Conservation (phyloP, 2,113 vertebrate genomes). For the Clarias macrocephalus region DNA sequence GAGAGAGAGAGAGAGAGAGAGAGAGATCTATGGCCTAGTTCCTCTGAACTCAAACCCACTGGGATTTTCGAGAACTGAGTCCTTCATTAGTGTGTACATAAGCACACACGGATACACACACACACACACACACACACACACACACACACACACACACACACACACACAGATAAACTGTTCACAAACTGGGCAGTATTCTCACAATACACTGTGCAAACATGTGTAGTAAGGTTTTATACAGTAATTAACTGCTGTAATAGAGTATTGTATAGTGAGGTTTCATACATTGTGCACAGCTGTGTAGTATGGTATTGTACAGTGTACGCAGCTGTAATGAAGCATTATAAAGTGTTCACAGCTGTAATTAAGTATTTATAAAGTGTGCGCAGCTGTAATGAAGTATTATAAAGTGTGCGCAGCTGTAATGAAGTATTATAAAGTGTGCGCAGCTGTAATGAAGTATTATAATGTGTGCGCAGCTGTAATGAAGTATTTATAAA, state of each 20-base stretch:
- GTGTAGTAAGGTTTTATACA: not conserved
- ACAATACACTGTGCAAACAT: not conserved
- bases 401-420: not conserved
- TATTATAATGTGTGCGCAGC: not conserved
- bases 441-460: not conserved
- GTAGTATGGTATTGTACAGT: too few relatives aligned
- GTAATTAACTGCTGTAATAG: too few relatives aligned
- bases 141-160: constrained; percentile 18
- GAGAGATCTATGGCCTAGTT: constrained; percentile 14
- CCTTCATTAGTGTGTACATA: not conserved
- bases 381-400: not conserved
- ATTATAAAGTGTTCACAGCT: too few relatives aligned
- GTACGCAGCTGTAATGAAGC: not conserved
- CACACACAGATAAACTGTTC: not conserved
- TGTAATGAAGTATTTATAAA: not conserved
- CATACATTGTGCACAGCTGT: too few relatives aligned
- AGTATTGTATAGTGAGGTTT: too few relatives aligned
- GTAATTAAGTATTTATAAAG: not conserved
- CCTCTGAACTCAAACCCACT: not conserved
- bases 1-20: not conserved
- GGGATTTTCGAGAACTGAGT: not conserved
- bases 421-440: not conserved
- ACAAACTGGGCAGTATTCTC: not conserved
- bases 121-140: constrained; percentile 3
- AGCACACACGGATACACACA: not conserved